Evolutionary conservation across 2,888 invertebrate genomes (phyloP), one percentile per base, ranked within the genome.

Genomic region (Biston betularia): DNA sequence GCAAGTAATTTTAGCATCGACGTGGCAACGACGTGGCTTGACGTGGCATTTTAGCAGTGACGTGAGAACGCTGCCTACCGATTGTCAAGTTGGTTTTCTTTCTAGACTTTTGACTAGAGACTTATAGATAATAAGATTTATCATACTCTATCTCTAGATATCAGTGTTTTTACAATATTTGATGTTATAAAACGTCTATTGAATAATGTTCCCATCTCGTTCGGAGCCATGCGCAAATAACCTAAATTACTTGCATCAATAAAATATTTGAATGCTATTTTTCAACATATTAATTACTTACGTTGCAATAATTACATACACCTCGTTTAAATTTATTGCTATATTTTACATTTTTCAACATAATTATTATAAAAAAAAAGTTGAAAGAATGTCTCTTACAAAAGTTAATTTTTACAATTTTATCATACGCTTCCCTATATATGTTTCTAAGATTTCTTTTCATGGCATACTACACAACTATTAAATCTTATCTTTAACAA

Each of bases 391-490:
- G 71, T 73, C 77, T 80, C 82, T 85, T 90, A 89, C 78, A 89
- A 90, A 89, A 89, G 78, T 85, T 87, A 86, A 75, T 84, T 79
- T 86, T 80, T 84, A 78, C 76, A 74, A 48, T 65, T 67, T 68
- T 65, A 63, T 69, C 73, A 77, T 79, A 82, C 77, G 73, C 79
- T 79, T 86, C 87, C 88, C 87, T 86, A 84, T 81, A 62, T 78
- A 79, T 81, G 82, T 84, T 83, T 78, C 77, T 70, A 68, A 79
- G 78, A 79, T 77, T 77, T 74, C 75, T 77, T 81, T 82, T 79
- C 74, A 63, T 59, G 62, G 54, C 50, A 34, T n/a, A n/a, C 9
- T 6, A 50, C 14, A 50, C 11, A 34, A 33, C 33, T 6, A 34
- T 4, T 12, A 33, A 33, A 24, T 9, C 7, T 10, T 40, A 40